phyloP scores from a whole-genome alignment of 2,113 vertebrate genomes.

The Chloroceryle aenea region DNA sequence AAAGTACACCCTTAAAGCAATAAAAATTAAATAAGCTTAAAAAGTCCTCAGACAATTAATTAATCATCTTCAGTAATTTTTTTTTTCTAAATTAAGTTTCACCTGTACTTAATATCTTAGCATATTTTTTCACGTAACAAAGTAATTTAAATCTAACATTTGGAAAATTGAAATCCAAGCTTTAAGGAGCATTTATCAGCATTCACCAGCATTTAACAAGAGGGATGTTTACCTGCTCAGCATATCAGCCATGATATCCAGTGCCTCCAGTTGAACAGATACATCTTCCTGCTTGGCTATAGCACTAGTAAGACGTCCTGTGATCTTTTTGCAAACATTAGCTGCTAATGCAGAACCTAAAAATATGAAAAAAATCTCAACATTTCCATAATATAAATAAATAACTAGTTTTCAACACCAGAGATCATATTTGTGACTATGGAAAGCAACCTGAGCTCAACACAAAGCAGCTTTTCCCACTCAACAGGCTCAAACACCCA shows the following conservation, averaged over 20 bases:
- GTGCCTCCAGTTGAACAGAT: conserved; percentile 95
- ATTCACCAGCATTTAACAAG: not conserved
- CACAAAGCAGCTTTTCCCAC: not conserved
- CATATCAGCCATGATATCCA: conserved; percentile 99
- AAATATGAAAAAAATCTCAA: conserved; percentile 19
- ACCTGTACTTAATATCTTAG: not conserved
- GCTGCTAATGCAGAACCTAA: conserved; percentile 95
- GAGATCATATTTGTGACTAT: not conserved
- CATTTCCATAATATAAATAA: not conserved
- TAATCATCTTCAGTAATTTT: not conserved
- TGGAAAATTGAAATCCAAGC: not conserved
- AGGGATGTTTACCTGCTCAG: conserved; percentile 87
- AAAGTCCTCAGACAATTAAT: not conserved
- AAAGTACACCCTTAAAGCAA: not conserved
- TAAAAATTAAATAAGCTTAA: not conserved
- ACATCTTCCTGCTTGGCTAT: conserved; percentile 99
- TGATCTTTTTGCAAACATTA: conserved; percentile 99
- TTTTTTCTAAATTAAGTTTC: not conserved
- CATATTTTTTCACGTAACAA: not conserved
- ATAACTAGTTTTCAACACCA: not conserved
- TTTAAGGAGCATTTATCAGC: not conserved
- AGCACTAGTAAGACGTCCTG: conserved; percentile 95
- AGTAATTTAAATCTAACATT: not conserved
- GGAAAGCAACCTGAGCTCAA: not conserved
- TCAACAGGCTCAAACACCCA: not conserved